Evolutionary conservation across 1,140 invertebrate species (phyloP).

Genomic region (Araneus ventricosus): DNA sequence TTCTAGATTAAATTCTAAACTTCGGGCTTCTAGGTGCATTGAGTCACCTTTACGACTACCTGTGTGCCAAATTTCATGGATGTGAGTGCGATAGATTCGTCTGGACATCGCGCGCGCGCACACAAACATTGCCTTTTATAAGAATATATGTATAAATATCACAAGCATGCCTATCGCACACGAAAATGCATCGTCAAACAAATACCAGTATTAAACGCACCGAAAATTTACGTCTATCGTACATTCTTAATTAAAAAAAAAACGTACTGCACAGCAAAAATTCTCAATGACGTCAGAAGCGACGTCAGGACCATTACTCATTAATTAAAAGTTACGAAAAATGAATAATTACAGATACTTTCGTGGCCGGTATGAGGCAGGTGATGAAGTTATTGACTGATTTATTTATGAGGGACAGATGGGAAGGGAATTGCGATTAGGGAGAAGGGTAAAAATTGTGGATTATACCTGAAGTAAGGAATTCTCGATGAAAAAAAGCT

Average conservation of each 20-base stretch:
- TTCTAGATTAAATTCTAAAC: too few species aligned
- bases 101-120: too few species aligned
- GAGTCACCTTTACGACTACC: too few species aligned
- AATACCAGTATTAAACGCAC: neutral
- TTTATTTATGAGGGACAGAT: neutral
- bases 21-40: too few species aligned
- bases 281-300: neutral
- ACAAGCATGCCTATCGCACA: neutral
- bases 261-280: neutral
- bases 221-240: neutral
- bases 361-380: neutral
- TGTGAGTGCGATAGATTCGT: too few species aligned
- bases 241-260: neutral
- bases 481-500: neutral
- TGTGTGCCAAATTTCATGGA: too few species aligned
- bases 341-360: neutral
- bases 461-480: neutral
- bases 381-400: constrained; percentile 1
- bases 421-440: neutral
- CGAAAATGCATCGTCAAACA: neutral
- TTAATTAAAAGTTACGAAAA: constrained; percentile 4
- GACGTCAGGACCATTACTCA: neutral
- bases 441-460: neutral
- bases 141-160: neutral
- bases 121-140: too few species aligned